Conservation (phyloP, 1,140 invertebrate species). For the Pseudomyrmex sp. region DNA sequence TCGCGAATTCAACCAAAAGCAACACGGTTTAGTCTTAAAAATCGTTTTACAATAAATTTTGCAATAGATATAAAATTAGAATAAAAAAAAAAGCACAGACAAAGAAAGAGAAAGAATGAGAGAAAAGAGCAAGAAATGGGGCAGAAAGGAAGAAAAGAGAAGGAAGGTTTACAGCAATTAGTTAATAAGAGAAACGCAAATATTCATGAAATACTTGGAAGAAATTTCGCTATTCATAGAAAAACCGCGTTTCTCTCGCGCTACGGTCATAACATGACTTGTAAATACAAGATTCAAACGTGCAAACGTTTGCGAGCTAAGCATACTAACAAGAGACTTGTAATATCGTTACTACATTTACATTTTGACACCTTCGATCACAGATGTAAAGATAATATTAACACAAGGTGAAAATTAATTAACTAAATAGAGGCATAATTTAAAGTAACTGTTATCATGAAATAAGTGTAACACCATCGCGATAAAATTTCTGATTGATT, state of each 20-base stretch:
- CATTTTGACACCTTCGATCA: conserved; percentile 3
- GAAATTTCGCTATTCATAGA: background rate
- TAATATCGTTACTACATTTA: conserved; percentile 4
- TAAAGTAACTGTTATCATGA: background rate
- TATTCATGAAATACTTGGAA: background rate
- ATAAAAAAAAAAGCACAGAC: too few species aligned
- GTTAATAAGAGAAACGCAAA: background rate
- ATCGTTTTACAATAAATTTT: too few species aligned
- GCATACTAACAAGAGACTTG: conserved; percentile 32
- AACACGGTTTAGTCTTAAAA: background rate
- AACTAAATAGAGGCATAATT: conserved; percentile 5
- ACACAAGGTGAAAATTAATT: background rate
- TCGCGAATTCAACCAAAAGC: background rate
- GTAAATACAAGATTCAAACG: conserved; percentile 26
- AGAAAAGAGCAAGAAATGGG: background rate
- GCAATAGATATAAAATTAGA: too few species aligned
- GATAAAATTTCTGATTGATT: conserved; percentile 5
- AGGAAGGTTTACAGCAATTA: background rate
- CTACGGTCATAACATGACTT: conserved; percentile 20
- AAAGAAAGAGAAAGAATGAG: too few species aligned
- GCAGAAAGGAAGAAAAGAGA: too few species aligned
- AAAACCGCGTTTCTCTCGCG: conserved; percentile 23
- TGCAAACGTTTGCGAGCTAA: conserved; percentile 13
- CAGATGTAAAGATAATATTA: background rate
- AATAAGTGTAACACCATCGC: background rate